Percentiles rank a stretch among this genome's conserved stretches.
Conservation (phyloP, 2,113 vertebrate genomes). For the Nicator chloris region DNA sequence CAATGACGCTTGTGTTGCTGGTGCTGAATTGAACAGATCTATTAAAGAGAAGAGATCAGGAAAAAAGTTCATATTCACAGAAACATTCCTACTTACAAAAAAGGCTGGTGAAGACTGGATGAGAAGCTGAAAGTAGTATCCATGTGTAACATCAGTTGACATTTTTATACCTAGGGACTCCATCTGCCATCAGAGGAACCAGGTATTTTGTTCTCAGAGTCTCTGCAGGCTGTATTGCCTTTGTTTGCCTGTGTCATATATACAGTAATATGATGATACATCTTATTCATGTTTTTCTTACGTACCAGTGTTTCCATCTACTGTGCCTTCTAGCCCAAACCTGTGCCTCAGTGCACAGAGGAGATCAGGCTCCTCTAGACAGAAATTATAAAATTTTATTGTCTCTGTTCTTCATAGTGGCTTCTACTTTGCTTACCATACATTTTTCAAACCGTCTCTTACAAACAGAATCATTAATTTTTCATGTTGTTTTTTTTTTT, state of each 20-base stretch:
- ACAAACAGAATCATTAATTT: neutral
- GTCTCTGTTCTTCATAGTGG: neutral
- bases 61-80: neutral
- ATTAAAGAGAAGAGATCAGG: neutral
- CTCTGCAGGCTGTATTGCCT: neutral
- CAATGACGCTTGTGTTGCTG: neutral
- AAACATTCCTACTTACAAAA: neutral
- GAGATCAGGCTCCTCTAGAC: neutral
- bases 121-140: neutral
- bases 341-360: neutral
- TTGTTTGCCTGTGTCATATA: neutral
- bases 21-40: neutral
- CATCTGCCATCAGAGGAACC: neutral
- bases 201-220: neutral
- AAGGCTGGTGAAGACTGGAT: neutral
- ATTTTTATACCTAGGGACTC: neutral
- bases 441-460: neutral
- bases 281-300: neutral
- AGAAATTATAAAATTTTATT: neutral
- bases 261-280: neutral
- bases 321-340: neutral
- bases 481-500: neutral
- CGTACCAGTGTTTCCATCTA: neutral
- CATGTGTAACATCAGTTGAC: neutral
- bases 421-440: neutral